These are phyloP conservation scores for Lepidurus couesii DNA, from an alignment of 1,140 invertebrate species.

Conservation along the genomic window DNA sequence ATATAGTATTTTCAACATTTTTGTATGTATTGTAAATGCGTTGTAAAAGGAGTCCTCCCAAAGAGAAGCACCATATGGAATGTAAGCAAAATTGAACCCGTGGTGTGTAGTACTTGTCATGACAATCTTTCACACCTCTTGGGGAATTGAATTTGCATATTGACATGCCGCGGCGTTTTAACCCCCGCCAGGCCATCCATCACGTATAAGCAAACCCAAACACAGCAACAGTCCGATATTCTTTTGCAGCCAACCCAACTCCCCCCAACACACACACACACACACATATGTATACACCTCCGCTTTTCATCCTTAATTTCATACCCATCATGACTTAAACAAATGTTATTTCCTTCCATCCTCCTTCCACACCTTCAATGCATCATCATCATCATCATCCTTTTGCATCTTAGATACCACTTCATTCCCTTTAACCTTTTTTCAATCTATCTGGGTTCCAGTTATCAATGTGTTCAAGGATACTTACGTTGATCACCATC, in stretches of 20 bases:
- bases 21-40: neutral
- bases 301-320: slow-evolving; percentile 19
- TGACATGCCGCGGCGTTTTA: slow-evolving; percentile 17
- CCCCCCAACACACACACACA: neutral
- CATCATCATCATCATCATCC: neutral
- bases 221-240: neutral
- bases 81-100: neutral
- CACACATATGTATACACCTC: neutral
- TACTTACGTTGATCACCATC: too few species aligned
- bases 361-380: slow-evolving; percentile 12
- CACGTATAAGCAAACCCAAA: neutral
- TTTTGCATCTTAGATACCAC: neutral
- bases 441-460: neutral
- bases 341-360: slow-evolving; percentile 4
- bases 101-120: slow-evolving; percentile 22
- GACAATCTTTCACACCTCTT: slow-evolving; percentile 22
- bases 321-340: slow-evolving; percentile 19
- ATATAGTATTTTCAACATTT: neutral
- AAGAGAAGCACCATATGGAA: neutral
- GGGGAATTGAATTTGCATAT: slow-evolving; percentile 12
- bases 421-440: neutral
- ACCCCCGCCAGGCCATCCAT: slow-evolving; percentile 13
- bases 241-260: neutral
- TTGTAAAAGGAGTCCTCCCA: neutral
- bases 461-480: too few species aligned